Evolutionary conservation across 2,888 invertebrate genomes (phyloP).

Genomic region (Ethmia dodecea): DNA sequence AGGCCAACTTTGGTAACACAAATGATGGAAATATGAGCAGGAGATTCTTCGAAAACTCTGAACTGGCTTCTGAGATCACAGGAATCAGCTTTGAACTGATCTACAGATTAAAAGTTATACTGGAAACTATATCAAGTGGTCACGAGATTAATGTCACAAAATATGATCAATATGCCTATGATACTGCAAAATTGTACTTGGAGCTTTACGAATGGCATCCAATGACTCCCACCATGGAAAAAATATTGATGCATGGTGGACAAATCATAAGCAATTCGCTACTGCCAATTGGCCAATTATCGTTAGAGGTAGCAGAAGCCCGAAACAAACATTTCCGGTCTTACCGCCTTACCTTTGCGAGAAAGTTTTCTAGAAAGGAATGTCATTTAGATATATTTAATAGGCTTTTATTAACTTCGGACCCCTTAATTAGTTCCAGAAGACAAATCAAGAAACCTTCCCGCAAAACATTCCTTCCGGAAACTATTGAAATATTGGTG

Average conservation of each 20-base stretch:
- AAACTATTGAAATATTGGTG: no score
- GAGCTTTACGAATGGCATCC: slow-evolving; percentile 24
- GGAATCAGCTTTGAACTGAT: slow-evolving; percentile 5
- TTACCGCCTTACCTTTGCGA: slow-evolving; percentile 18
- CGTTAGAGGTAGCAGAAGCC: not conserved
- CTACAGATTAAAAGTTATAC: slow-evolving; percentile 3
- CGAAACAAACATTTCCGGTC: slow-evolving; percentile 16
- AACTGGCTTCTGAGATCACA: slow-evolving; percentile 3
- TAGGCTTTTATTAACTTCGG: not conserved
- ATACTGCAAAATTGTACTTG: slow-evolving; percentile 24
- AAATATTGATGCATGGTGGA: not conserved
- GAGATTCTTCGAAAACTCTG: slow-evolving; percentile 7
- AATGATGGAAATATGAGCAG: slow-evolving; percentile 8
- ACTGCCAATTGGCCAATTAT: slow-evolving; percentile 16
- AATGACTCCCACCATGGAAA: not conserved
- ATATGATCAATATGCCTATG: slow-evolving; percentile 14
- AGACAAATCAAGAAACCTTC: no score
- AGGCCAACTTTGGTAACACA: slow-evolving; percentile 1
- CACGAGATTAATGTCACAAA: slow-evolving; percentile 10
- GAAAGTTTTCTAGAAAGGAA: slow-evolving; percentile 22
- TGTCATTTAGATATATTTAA: slow-evolving; percentile 6
- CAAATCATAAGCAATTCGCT: not conserved
- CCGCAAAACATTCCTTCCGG: no score
- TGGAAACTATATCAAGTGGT: slow-evolving; percentile 14
- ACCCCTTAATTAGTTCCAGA: no score